Base-by-base conservation (phyloP, 2,888 invertebrate species). In the Bedellia somnulentella region DNA sequence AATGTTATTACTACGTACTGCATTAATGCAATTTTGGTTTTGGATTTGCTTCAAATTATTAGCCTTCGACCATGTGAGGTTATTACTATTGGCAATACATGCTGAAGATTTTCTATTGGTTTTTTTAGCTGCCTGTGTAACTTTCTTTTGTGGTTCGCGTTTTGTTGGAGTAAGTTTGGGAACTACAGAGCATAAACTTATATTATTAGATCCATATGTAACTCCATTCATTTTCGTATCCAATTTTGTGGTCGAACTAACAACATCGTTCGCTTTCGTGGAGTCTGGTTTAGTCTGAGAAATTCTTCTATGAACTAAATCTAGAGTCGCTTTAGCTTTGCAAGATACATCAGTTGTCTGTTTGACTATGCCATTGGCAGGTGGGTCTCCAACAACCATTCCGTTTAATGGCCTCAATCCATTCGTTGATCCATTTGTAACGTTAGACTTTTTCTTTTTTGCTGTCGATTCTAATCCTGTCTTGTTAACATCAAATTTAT, bases 151-250 rank as follows among this genome's bases (percentile, higher is more conserved):
- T 8, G 50, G 27, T 36, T 71, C 68, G 40, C 64, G 64, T 41
- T 70, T 73, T 2, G 38, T 31, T 22, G 49, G 39, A 18, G 46
- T 36, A 14, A 52, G 44, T 46, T 71, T 70, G 18, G 54, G 44
- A 24, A 49, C 42, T 21, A 55, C 49, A 23, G 54, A 44, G 40
- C 57, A 66, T 38, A 75, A 44, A 36, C 54, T 64, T 33, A 68
- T 51, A 42, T 73, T 75, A 41, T 75, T 75, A 21, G 75, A 73
- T 35, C 75, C 75, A 40, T 58, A 64, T 28, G 68, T 73, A 9
- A 73, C 75, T 32, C 70, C 68, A 37, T 75, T 71, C 67, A 75
- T 75, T 47, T 58, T 57, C 37, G 59, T 66, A 42, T 73, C 73
- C 38, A 73, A 40, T 48, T 67, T 73, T 10, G 73, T 73, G 13